Conservation (phyloP, 2,797 vertebrate genomes). For the Crax fasciolata region DNA sequence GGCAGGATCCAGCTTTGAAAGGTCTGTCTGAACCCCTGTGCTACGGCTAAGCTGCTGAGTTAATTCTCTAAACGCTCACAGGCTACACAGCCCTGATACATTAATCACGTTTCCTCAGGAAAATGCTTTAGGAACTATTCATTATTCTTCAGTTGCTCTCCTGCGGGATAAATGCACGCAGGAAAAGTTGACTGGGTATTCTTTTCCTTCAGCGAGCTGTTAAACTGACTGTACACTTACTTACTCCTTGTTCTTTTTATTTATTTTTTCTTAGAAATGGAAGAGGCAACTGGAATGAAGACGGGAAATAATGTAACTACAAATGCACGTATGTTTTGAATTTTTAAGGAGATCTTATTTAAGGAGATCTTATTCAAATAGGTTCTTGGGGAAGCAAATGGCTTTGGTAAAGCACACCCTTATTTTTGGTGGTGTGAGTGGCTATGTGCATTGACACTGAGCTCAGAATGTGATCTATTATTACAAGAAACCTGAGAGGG, state of each 20-base stretch:
- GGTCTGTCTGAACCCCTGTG: not conserved
- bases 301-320: constrained; percentile 41
- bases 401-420: not conserved
- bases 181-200: not conserved
- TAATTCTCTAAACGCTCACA: not conserved
- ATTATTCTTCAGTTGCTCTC: not conserved
- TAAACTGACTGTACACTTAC: not conserved
- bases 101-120: not conserved
- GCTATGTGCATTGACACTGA: not conserved
- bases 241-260: not conserved
- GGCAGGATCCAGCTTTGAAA: not conserved
- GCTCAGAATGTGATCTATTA: rapidly evolving
- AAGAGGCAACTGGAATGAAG: constrained; percentile 81
- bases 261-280: constrained; percentile 85
- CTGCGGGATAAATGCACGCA: not conserved
- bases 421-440: not conserved
- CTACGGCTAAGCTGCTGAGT: not conserved
- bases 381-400: not conserved
- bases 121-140: not conserved
- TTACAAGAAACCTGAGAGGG: not conserved
- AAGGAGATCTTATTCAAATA: not conserved
- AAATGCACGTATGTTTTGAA: constrained; percentile 77
- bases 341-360: not conserved
- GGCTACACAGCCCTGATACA: not conserved
- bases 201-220: not conserved